These are phyloP conservation scores for Pheosia gnoma DNA, from an alignment of 2,888 invertebrate species.

Conservation along the genomic window DNA sequence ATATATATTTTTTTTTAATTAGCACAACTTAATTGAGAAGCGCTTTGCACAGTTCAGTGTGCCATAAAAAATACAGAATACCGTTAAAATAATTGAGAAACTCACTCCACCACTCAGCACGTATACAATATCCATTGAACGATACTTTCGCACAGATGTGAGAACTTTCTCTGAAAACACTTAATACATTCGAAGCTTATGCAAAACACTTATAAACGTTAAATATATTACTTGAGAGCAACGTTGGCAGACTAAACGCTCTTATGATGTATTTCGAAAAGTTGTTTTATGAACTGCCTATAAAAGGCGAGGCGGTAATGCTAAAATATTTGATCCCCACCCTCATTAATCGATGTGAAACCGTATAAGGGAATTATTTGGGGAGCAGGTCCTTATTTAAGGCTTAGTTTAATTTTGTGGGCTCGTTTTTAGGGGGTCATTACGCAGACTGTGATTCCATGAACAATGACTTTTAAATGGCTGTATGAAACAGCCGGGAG, in stretches of 20 bases:
- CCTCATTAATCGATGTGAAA: slow-evolving; percentile 64
- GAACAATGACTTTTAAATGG: slow-evolving; percentile 53
- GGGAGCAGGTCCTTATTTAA: slow-evolving; percentile 43
- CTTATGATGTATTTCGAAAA: slow-evolving; percentile 74
- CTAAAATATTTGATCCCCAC: slow-evolving; percentile 60
- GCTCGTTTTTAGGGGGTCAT: slow-evolving; percentile 62
- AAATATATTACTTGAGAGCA: slow-evolving; percentile 70
- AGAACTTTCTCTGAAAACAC: slow-evolving; percentile 58
- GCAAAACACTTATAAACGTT: slow-evolving; percentile 75
- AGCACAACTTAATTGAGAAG: too few relatives aligned
- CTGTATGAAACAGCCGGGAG: slow-evolving; percentile 48
- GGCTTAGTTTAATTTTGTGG: slow-evolving; percentile 67
- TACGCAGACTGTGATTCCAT: slow-evolving; percentile 49
- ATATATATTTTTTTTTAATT: too few relatives aligned
- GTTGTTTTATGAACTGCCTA: slow-evolving; percentile 77
- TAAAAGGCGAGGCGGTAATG: slow-evolving; percentile 75
- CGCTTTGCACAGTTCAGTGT: too few relatives aligned
- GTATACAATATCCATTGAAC: slow-evolving; percentile 32
- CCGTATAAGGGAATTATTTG: slow-evolving; percentile 52
- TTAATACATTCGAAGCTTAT: slow-evolving; percentile 65
- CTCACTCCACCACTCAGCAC: slow-evolving; percentile 7
- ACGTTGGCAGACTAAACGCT: slow-evolving; percentile 60
- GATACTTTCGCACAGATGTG: slow-evolving; percentile 39
- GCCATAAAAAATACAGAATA: not conserved
- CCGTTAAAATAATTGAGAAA: slow-evolving; percentile 43